phyloP scores from a whole-genome alignment of 2,113 vertebrate species.

The Neoarius graeffei region DNA sequence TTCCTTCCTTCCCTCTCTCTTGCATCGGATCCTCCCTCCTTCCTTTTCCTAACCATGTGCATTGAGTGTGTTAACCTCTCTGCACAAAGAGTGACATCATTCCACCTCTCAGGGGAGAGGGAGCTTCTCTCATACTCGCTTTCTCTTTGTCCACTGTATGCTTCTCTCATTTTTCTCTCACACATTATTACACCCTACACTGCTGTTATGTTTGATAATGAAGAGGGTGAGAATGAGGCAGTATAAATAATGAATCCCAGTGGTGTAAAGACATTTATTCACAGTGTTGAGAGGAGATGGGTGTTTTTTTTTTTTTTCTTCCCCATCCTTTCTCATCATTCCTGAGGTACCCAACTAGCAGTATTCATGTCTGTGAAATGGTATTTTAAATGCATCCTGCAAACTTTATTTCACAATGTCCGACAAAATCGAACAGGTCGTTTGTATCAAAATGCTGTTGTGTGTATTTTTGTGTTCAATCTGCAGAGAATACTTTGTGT shows the following conservation, averaged over 20 bases:
- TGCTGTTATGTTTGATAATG: conserved; percentile 35
- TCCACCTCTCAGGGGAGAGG: conserved; percentile 11
- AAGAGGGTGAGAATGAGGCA: background rate
- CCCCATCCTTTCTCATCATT: background rate
- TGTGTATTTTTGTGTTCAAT: background rate
- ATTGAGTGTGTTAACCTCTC: conserved; percentile 30
- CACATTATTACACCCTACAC: background rate
- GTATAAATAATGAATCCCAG: background rate
- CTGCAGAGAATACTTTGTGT: background rate
- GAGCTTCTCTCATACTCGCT: conserved; percentile 1
- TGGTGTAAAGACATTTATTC: background rate
- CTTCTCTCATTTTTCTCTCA: conserved; percentile 31
- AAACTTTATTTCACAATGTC: background rate
- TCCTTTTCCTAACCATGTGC: conserved; percentile 35
- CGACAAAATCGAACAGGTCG: background rate
- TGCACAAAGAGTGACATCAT: conserved; percentile 43
- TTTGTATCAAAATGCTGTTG: background rate
- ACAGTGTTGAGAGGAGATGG: background rate
- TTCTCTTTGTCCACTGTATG: background rate
- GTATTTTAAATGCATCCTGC: background rate
- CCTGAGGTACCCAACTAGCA: background rate
- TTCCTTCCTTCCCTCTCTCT: conserved; percentile 25
- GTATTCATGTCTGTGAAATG: background rate
- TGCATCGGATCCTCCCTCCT: conserved; percentile 25
- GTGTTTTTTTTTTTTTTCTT: background rate